Base-by-base conservation (phyloP, 1,140 invertebrate genomes). In the Penaeus japonicus region DNA sequence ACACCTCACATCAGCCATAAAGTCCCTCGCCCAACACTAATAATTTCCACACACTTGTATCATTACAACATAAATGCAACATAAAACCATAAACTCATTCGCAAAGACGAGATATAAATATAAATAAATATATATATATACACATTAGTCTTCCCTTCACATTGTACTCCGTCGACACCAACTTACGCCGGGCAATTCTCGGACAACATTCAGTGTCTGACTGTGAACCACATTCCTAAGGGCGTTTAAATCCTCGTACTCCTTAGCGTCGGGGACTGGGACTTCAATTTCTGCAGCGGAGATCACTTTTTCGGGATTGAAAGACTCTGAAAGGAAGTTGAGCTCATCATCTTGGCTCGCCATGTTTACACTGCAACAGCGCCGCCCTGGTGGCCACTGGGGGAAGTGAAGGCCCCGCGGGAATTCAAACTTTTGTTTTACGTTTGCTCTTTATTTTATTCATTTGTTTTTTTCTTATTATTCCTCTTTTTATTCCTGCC, bases 291-390 rank as follows among this genome's bases (percentile, higher is more conserved):
- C 65, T 24, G 62, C 0, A 10, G 65, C 35, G 53, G 86, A 82
- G 4, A 88, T 79, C 18, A 78, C 86, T 17, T 54, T 57, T n/a
- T 27, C 15, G 62, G 86, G 79, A 73, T 88, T 77, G 39, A 88
- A 88, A 27, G 15, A 2, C 20, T 30, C 22, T 1, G 86, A 88
- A 20, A 47, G 32, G 39, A 88, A 88, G 39, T 88, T 32, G 0
- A 82, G 20, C 59, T 73, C 79, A 4, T 87, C 78, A 15, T 39
- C 65, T 20, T 17, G 47, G n/a, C 65, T 20, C 35, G 79, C 86
- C 86, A 88, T 88, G 86, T 88, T 88, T 88, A 87, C 85, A 87
- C 79, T 87, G 24, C 20, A n/a, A 59, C 73, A 57, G 85, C 85
- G 85, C 78, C 62, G 78, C 85, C 24, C 78, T 87, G 78, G 77